Conservation (phyloP, 2,797 vertebrate genomes). For the Anguilla marmorata region DNA sequence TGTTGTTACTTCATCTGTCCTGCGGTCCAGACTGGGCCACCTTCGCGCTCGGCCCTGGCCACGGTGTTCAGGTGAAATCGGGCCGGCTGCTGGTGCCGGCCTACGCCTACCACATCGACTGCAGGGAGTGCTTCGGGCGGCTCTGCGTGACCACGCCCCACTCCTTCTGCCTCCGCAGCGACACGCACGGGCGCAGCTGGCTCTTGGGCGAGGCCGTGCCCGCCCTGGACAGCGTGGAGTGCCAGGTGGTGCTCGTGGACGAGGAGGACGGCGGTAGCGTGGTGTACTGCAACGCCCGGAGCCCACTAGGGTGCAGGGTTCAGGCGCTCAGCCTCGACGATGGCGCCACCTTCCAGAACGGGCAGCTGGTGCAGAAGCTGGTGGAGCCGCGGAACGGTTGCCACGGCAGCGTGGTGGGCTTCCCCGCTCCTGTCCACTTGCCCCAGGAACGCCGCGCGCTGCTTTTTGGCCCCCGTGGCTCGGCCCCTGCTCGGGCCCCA, state of each 20-base stretch:
- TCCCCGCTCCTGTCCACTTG: slow-evolving; percentile 71
- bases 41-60: slow-evolving; percentile 88
- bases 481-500: slow-evolving; percentile 25
- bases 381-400: slow-evolving; percentile 85
- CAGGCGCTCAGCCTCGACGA: slow-evolving; percentile 86
- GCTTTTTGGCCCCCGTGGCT: neutral
- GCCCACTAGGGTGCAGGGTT: slow-evolving; percentile 83
- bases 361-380: slow-evolving; percentile 83
- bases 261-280: slow-evolving; percentile 78
- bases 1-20: slow-evolving; percentile 1
- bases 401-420: slow-evolving; percentile 88
- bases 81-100: slow-evolving; percentile 89
- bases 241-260: slow-evolving; percentile 88
- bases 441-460: neutral
- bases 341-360: slow-evolving; percentile 79
- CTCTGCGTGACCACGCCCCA: slow-evolving; percentile 84
- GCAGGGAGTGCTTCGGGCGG: slow-evolving; percentile 84
- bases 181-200: slow-evolving; percentile 86
- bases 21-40: slow-evolving; percentile 88
- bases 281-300: slow-evolving; percentile 91
- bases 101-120: slow-evolving; percentile 89
- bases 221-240: slow-evolving; percentile 85
- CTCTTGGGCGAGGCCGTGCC: slow-evolving; percentile 79
- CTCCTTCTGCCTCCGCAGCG: slow-evolving; percentile 89
- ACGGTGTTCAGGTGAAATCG: slow-evolving; percentile 87